Evolutionary conservation across 1,140 invertebrate genomes (phyloP), one percentile per base, ranked within the genome.

Genomic region (Adoxophyes honmai): DNA sequence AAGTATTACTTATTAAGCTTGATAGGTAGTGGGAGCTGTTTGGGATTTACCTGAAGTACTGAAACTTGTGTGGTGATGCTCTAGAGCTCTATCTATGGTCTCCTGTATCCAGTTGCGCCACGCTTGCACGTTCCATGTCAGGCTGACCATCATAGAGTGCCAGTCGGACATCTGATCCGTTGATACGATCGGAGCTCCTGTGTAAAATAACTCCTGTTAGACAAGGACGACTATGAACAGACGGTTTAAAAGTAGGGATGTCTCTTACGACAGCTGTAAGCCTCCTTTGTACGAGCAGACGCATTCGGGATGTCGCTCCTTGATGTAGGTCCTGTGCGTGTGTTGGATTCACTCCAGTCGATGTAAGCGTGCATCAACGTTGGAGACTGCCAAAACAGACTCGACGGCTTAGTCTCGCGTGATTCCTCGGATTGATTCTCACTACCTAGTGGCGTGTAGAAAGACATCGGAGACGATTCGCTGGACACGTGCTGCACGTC

Each of bases 71-170:
- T 63, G 54, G 28, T 63, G 55, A 57, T 64, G 73, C 0, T 55
- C 38, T 3, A 38, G 55, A 0, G 74, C 72, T 14, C 73, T 69
- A 37, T 83, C 68, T 14, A 86, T 70, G 37, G 73, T 83, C 34
- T 81, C 80, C 11, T 83, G 75, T 34, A 86, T 76, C 83, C 83
- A 86, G 21, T 72, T 64, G 10, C 80, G 74, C 83, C 83, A 86
- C 4, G 83, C 79, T 54, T 83, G 76, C 15, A 83, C 61, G 51
- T 86, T 86, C 83, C 83, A 86, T 64, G 80, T 75, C n/a, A 84
- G 59, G 56, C 83, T 86, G 8, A 83, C 70, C 78, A 85, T 75
- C 78, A 83, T 82, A 2, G 84, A 71, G 37, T 85, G 78, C 84
- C 80, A 85, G 57, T 87, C 84, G 0, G 70, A 37, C 80, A 85